These are phyloP conservation scores for Pachycephus smyrnensis DNA, from an alignment of 2,888 invertebrate species.

Conservation along the genomic window DNA sequence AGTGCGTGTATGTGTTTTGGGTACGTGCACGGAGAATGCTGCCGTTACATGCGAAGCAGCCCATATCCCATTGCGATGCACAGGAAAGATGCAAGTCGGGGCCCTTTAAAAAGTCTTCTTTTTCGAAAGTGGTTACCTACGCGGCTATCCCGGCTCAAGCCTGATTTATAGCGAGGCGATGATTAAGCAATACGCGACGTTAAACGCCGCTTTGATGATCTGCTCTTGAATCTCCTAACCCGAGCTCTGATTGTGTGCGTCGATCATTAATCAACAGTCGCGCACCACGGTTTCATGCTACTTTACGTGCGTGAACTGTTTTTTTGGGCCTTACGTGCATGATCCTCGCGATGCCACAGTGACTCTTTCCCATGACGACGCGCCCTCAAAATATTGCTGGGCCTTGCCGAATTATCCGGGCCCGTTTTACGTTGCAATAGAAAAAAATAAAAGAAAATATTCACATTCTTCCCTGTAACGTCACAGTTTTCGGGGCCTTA, in stretches of 20 bases:
- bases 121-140: constrained; percentile 14
- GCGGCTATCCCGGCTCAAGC: constrained; percentile 33
- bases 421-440: too few relatives aligned
- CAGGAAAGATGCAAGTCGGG: not conserved
- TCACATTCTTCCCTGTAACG: too few relatives aligned
- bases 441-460: too few relatives aligned
- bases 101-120: constrained; percentile 4
- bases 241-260: constrained; percentile 49
- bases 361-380: too few relatives aligned
- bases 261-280: constrained; percentile 58
- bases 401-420: too few relatives aligned
- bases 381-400: too few relatives aligned
- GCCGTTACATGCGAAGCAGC: not conserved
- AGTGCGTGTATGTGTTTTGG: not conserved
- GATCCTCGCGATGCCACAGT: too few relatives aligned
- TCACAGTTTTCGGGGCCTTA: too few relatives aligned
- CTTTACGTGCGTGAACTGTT: constrained; percentile 6
- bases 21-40: constrained; percentile 12
- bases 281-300: constrained; percentile 40
- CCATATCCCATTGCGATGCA: too few relatives aligned
- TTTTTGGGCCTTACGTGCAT: too few relatives aligned
- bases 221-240: constrained; percentile 46
- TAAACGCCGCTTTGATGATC: constrained; percentile 63
- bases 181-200: constrained; percentile 62
- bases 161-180: constrained; percentile 63